phyloP scores from a whole-genome alignment of 2,113 vertebrate species.

The Lophotis ruficrista region DNA sequence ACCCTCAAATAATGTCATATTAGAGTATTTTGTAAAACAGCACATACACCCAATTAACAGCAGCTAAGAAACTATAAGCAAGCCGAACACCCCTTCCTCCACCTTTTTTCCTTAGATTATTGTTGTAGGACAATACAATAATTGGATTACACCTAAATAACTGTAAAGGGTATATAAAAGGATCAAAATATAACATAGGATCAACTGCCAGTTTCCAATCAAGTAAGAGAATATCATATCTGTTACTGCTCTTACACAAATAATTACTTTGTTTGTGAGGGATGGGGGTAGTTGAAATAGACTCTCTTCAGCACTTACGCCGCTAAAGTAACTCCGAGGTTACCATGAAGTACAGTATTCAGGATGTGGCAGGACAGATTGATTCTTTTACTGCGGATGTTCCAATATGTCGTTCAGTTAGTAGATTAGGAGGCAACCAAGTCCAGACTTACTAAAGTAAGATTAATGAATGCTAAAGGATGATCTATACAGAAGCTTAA shows the following conservation, averaged over 20 bases:
- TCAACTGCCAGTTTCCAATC: neutral
- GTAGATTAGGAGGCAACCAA: constrained; percentile 11
- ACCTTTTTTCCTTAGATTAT: neutral
- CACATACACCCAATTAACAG: neutral
- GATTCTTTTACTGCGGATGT: neutral
- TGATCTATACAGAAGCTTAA: neutral
- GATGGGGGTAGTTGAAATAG: neutral
- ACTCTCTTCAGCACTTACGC: neutral
- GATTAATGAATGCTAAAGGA: constrained; percentile 3
- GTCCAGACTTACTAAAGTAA: neutral
- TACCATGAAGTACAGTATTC: neutral
- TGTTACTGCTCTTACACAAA: neutral
- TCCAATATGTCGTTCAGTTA: neutral
- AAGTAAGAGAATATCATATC: neutral
- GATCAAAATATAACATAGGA: neutral
- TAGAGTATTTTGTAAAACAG: neutral
- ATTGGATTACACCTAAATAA: neutral
- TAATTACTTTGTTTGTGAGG: neutral
- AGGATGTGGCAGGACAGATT: constrained; percentile 26
- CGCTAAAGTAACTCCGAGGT: neutral
- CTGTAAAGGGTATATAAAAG: neutral
- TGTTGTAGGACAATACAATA: neutral
- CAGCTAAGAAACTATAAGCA: neutral
- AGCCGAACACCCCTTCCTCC: neutral
- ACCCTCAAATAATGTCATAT: neutral